phyloP scores from a whole-genome alignment of 2,113 vertebrate species.

The Sitta europaea region DNA sequence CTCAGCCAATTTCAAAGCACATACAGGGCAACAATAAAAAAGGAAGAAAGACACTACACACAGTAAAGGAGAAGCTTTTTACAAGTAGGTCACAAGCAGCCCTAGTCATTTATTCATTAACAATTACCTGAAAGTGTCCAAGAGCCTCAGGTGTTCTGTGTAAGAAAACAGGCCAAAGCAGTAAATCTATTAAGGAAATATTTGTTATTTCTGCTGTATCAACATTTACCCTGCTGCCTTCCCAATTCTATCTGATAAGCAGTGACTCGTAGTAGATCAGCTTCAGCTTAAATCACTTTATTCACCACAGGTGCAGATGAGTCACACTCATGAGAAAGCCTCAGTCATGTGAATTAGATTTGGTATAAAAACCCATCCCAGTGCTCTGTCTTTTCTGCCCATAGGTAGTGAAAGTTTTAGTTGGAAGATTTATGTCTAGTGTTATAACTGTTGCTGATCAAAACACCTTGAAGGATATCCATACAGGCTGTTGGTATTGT shows the following conservation, averaged over 20 bases:
- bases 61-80: rapidly evolving
- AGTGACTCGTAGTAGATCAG: not conserved
- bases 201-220: not conserved
- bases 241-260: not conserved
- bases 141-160: not conserved
- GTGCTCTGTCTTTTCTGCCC: rapidly evolving
- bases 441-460: rapidly evolving
- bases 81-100: not conserved
- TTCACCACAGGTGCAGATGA: not conserved
- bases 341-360: not conserved
- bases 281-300: not conserved
- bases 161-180: not conserved
- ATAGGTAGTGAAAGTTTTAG: rapidly evolving
- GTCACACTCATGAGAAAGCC: not conserved
- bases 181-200: not conserved
- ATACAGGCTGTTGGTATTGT: rapidly evolving
- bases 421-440: rapidly evolving
- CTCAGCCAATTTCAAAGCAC: not conserved
- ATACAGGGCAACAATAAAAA: rapidly evolving
- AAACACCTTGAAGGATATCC: rapidly evolving
- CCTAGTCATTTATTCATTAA: not conserved
- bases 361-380: not conserved
- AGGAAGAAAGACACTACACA: rapidly evolving
- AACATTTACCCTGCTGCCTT: not conserved
- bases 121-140: not conserved